A percentile compares a stretch with the other conserved stretches of the same genome.
Evolutionary conservation across 2,113 vertebrate species (phyloP).

Genomic region (Solea solea): DNA sequence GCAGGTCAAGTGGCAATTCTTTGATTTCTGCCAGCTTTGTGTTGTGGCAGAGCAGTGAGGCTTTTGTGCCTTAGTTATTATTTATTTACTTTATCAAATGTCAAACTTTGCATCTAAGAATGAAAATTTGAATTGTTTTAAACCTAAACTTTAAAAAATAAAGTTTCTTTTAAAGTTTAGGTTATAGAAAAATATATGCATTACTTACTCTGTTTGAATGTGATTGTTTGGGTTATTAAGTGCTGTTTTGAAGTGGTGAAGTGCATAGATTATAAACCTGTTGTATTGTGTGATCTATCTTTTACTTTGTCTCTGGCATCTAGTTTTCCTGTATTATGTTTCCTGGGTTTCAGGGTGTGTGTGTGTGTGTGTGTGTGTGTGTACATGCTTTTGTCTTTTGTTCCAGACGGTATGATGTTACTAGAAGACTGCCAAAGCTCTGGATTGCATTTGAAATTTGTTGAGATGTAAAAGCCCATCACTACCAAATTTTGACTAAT

Average conservation of each 20-base stretch:
- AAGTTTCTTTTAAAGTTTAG: no score
- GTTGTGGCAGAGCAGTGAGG: not conserved
- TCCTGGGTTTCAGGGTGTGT: slow-evolving; percentile 64
- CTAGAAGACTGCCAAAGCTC: slow-evolving; percentile 57
- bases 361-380: slow-evolving; percentile 9
- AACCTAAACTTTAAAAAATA: no score
- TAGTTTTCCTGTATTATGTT: slow-evolving; percentile 73
- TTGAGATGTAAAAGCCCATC: slow-evolving; percentile 45
- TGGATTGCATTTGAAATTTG: slow-evolving; percentile 63
- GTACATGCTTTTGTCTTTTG: slow-evolving; percentile 34
- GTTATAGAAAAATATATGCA: no score
- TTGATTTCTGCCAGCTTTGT: slow-evolving; percentile 34
- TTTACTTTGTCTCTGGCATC: slow-evolving; percentile 40
- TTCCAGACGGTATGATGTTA: slow-evolving; percentile 50
- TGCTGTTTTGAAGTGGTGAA: not conserved
- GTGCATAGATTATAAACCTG: not conserved
- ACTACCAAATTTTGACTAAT: slow-evolving; percentile 20
- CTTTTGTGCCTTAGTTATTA: not conserved
- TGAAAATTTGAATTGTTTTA: no score
- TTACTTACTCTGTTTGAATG: not conserved
- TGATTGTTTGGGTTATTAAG: not conserved
- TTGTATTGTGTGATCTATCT: slow-evolving; percentile 14
- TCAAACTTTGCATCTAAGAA: not conserved
- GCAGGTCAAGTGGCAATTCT: slow-evolving; percentile 43
- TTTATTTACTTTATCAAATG: no score